These are phyloP conservation scores for Lethocerus indicus DNA, from an alignment of 1,140 invertebrate genomes.

Conservation along the genomic window DNA sequence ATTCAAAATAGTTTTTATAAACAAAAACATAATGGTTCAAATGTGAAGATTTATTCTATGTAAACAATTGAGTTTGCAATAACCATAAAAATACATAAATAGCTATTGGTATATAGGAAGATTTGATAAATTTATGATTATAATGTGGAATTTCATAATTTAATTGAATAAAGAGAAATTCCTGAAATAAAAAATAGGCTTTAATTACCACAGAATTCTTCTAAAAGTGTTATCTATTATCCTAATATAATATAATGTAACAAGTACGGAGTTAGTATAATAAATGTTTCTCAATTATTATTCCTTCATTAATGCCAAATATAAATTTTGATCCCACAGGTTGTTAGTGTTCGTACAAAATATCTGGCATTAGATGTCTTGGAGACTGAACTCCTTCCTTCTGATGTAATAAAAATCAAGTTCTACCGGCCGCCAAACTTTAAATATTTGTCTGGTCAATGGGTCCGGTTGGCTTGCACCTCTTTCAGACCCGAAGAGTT, in stretches of 20 bases:
- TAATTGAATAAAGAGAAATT: too few species aligned
- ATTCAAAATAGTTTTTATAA: neutral
- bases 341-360: constrained; percentile 78
- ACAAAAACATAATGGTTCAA: neutral
- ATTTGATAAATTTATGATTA: too few species aligned
- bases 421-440: constrained; percentile 90
- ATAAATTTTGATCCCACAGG: too few species aligned
- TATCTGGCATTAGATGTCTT: constrained; percentile 90
- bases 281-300: too few species aligned
- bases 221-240: too few species aligned
- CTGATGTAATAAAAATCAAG: constrained; percentile 84
- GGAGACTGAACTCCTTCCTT: constrained; percentile 88
- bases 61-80: neutral
- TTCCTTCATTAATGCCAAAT: too few species aligned
- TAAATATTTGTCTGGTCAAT: constrained; percentile 82
- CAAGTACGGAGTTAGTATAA: too few species aligned
- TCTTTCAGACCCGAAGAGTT: constrained; percentile 84
- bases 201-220: too few species aligned
- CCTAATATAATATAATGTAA: too few species aligned
- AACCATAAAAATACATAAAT: neutral
- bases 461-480: constrained; percentile 84
- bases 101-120: too few species aligned
- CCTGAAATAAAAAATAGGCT: too few species aligned
- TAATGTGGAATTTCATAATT: too few species aligned
- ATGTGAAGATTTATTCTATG: neutral